Evolutionary conservation across 2,797 vertebrate genomes (phyloP).

Genomic region (Halcyon smyrnensis): DNA sequence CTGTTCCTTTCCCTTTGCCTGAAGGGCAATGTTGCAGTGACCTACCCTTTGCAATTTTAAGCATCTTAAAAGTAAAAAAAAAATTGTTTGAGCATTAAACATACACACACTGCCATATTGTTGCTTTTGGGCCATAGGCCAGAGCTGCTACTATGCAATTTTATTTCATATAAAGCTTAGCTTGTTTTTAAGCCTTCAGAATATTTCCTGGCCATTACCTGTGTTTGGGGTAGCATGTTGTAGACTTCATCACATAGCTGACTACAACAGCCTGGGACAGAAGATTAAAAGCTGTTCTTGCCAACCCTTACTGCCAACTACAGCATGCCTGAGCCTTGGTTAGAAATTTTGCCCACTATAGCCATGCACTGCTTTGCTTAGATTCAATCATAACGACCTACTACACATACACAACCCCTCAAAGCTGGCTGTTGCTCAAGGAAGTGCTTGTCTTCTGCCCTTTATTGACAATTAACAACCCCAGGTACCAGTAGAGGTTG

Average conservation of each 20-base stretch:
- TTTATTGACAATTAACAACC: not conserved
- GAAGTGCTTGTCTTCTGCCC: not conserved
- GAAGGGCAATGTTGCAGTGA: not conserved
- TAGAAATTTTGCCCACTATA: not conserved
- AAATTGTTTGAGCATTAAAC: not conserved
- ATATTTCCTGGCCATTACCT: not conserved
- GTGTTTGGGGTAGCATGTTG: not conserved
- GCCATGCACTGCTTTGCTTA: not conserved
- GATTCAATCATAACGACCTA: not conserved
- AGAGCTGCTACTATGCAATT: not conserved
- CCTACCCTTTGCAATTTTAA: not conserved
- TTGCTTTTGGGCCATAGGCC: not conserved
- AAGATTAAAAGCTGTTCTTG: not conserved
- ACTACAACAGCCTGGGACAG: not conserved
- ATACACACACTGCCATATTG: not conserved
- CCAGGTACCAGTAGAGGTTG: too few relatives aligned
- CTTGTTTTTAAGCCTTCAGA: not conserved
- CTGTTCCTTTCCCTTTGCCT: not conserved
- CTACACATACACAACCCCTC: not conserved
- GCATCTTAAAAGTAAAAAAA: not conserved
- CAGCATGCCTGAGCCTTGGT: not conserved
- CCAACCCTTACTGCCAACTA: not conserved
- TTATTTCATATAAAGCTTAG: not conserved
- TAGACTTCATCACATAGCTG: not conserved
- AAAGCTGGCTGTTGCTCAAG: not conserved